Evolutionary conservation across 1,140 invertebrate genomes (phyloP), one percentile per base, ranked within the genome.

Genomic region (Aphelenchoides fujianensis): DNA sequence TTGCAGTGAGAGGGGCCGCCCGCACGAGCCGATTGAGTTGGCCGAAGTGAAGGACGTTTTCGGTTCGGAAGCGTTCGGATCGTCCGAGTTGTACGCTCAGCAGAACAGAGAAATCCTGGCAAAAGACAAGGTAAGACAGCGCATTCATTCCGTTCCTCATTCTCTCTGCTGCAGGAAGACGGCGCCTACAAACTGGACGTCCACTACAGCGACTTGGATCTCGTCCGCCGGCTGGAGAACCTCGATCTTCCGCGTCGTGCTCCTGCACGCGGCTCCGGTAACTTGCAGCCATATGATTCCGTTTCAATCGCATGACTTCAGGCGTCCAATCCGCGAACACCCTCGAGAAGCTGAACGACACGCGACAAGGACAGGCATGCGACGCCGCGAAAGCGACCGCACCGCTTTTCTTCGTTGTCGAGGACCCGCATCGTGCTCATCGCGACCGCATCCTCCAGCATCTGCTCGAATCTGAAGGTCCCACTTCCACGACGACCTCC

Each of bases 341-440:
- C 16, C 16, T 31, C 55, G 32, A 61, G 12, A 5, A n/a, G n/a
- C 28, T 28, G 55, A 72, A n/a, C 7, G 32, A 35, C 37, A 16
- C 5, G n/a, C 52, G 16, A 31, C 59, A 30, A 55, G 2, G 9
- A 48, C 68, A 32, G 55, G 28, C 35, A 30, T n/a, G n/a, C 19
- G 67, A 27, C 2, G 1, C 63, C 16, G 1, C 63, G 1, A 75
- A 57, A 35, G 32, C 48, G 32, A 76, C 77, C 3, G 81, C 78
- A 19, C 79, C 78, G 0, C 57, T 82, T 23, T 79, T 77, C 64
- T 77, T 54, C 36, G 80, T 80, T 12, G 76, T 80, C 52, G 77
- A 82, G 34, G 79, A 80, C 68, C 79, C 79, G 23, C 78, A 79
- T 37, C 63, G 70, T 48, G 32, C 27, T 27, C 66, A 72, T 12